Percentiles rank a stretch among this genome's conserved stretches.
Evolutionary conservation across 1,140 invertebrate genomes (phyloP).

Genomic region (Portunus trituberculatus): DNA sequence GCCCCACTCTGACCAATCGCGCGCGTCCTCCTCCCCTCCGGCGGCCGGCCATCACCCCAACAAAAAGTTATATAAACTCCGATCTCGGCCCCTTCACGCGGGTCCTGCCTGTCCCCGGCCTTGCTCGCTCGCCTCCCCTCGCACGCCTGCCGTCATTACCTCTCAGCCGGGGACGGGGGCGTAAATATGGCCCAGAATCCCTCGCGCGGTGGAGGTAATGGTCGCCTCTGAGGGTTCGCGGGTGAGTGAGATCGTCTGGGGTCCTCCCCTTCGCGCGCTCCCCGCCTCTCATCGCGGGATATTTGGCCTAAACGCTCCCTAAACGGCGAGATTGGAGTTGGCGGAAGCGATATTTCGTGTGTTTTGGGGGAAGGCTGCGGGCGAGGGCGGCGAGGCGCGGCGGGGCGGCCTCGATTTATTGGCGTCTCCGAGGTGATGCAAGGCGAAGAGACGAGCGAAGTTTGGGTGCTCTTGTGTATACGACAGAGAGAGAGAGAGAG

Average conservation of each 20-base stretch:
- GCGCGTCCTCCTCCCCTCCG: constrained; percentile 19
- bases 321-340: constrained; percentile 47
- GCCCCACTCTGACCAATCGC: constrained; percentile 50
- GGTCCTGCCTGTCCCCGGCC: constrained; percentile 5
- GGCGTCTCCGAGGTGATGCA: background rate
- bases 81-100: constrained; percentile 45
- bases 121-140: constrained; percentile 12
- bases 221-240: constrained; percentile 16
- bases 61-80: constrained; percentile 63
- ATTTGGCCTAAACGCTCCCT: constrained; percentile 57
- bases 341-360: constrained; percentile 56
- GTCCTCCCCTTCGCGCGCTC: background rate
- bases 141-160: constrained; percentile 29
- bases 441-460: background rate
- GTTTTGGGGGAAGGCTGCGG: constrained; percentile 32
- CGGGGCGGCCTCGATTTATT: constrained; percentile 35
- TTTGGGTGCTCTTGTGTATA: background rate
- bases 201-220: background rate
- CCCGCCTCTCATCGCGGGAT: constrained; percentile 40
- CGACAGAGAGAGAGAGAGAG: constrained; percentile 42
- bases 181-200: constrained; percentile 51
- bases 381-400: constrained; percentile 4
- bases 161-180: background rate
- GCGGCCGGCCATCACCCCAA: constrained; percentile 38
- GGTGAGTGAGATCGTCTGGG: constrained; percentile 20